Conservation (phyloP, 1,140 invertebrate species). For the Portunus trituberculatus region DNA sequence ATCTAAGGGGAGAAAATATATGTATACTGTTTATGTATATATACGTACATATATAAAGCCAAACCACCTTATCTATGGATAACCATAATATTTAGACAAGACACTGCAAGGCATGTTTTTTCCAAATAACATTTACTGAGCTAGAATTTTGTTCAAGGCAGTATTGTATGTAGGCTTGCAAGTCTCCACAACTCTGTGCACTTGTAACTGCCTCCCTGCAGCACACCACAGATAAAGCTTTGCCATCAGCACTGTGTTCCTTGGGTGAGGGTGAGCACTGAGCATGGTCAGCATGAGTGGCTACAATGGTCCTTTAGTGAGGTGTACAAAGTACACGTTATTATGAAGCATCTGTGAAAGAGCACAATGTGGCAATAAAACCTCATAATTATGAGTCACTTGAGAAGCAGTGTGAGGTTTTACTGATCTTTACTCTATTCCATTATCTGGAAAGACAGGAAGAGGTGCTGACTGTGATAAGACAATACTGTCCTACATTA, state of each 20-base stretch:
- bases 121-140: background rate
- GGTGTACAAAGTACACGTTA: too few relatives aligned
- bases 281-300: background rate
- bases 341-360: too few relatives aligned
- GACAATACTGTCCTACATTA: too few relatives aligned
- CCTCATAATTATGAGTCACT: too few relatives aligned
- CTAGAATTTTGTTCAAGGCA: background rate
- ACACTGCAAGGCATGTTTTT: conserved; percentile 12
- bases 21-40: background rate
- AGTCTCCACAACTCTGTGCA: background rate
- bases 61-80: background rate
- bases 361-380: too few relatives aligned
- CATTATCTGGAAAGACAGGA: too few relatives aligned
- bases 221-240: too few relatives aligned
- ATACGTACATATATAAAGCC: background rate
- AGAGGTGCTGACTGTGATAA: too few relatives aligned
- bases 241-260: background rate
- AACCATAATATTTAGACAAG: background rate
- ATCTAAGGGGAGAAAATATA: background rate
- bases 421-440: too few relatives aligned
- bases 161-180: background rate
- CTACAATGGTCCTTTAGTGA: background rate
- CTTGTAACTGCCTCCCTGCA: background rate
- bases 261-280: background rate
- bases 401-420: too few relatives aligned